These are phyloP conservation scores for Saimiri boliviensis DNA, from an alignment of 2,113 vertebrate genomes.

Conservation along the genomic window DNA sequence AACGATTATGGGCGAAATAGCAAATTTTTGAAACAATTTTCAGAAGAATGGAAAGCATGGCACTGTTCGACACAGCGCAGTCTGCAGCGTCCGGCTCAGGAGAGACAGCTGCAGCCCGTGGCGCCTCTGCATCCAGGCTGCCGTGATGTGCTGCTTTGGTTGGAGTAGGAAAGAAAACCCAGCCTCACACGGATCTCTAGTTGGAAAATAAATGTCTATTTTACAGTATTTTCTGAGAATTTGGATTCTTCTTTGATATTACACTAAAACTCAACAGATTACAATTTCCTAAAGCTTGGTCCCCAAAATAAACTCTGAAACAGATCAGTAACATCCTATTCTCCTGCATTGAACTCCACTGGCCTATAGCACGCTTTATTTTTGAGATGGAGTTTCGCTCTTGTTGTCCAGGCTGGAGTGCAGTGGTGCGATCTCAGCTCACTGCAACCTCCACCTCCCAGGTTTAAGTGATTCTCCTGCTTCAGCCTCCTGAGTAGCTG, in stretches of 20 bases:
- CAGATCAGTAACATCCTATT: accelerated
- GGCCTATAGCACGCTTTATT: no score
- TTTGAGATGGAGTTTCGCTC: no score
- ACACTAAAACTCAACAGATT: neutral
- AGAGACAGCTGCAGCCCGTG: neutral
- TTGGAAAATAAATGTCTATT: neutral
- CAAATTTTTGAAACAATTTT: neutral
- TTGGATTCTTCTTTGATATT: neutral
- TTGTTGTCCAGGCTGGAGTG: no score
- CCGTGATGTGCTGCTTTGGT: accelerated
- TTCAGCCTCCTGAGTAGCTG: no score
- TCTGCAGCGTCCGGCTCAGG: accelerated
- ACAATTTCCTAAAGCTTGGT: neutral
- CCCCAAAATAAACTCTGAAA: neutral
- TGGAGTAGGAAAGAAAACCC: no score
- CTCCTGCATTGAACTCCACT: neutral
- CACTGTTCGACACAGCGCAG: neutral
- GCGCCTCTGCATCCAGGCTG: accelerated
- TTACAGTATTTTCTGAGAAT: neutral
- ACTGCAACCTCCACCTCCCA: no score
- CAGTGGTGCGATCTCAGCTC: no score
- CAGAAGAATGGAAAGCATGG: neutral
- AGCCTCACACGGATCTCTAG: neutral
- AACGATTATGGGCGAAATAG: neutral
- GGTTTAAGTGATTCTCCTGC: no score